These are phyloP conservation scores for Bombus confusus DNA, from an alignment of 1,140 invertebrate genomes.

Conservation along the genomic window DNA sequence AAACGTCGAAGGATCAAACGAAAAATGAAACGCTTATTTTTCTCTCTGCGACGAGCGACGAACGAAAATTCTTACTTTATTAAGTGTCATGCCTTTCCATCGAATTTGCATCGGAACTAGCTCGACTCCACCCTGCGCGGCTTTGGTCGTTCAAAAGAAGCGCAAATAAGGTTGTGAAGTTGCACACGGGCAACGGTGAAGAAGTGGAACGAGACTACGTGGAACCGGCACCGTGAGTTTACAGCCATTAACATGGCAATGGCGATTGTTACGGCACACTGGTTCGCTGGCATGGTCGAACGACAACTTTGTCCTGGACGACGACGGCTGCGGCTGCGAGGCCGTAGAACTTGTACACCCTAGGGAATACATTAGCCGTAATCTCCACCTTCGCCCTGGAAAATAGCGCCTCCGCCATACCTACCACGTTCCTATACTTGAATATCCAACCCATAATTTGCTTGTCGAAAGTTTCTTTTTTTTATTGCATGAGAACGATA, in stretches of 20 bases:
- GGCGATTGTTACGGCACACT: constrained; percentile 58
- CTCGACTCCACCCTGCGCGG: background rate
- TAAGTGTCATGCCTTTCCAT: background rate
- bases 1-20: no score
- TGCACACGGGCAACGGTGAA: constrained; percentile 30
- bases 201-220: constrained; percentile 42
- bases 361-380: constrained; percentile 65
- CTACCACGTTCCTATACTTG: background rate
- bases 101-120: constrained; percentile 47
- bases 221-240: constrained; percentile 1
- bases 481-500: background rate
- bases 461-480: background rate
- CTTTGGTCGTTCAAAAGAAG: constrained; percentile 6
- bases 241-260: constrained; percentile 65
- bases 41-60: no score
- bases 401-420: constrained; percentile 15
- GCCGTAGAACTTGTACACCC: constrained; percentile 63
- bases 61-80: constrained; percentile 1
- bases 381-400: constrained; percentile 50
- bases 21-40: no score
- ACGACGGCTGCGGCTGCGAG: constrained; percentile 47
- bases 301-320: constrained; percentile 57
- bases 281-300: constrained; percentile 35
- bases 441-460: background rate
- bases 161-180: constrained; percentile 46